Evolutionary conservation across 2,797 vertebrate genomes (phyloP).

Genomic region (Sitta carolinensis): DNA sequence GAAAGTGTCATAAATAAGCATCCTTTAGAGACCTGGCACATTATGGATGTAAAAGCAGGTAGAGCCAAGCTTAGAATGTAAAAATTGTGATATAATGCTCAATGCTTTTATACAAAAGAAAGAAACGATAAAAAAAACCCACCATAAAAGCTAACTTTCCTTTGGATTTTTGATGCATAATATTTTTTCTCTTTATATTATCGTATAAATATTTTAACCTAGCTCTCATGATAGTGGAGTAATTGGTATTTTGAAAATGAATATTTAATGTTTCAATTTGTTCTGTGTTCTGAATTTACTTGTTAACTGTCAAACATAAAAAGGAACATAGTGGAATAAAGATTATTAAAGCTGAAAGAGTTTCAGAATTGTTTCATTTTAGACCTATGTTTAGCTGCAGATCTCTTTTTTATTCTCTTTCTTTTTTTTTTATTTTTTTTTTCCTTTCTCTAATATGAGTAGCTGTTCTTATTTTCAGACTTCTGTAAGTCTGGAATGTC

Average conservation of each 20-base stretch:
- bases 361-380: background rate
- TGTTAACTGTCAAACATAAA: background rate
- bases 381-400: background rate
- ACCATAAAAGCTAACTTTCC: background rate
- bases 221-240: background rate
- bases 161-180: background rate
- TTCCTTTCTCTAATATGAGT: background rate
- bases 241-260: background rate
- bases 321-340: background rate
- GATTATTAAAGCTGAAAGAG: background rate
- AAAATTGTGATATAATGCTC: background rate
- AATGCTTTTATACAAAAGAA: background rate
- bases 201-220: background rate
- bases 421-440: rapidly evolving
- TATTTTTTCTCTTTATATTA: background rate
- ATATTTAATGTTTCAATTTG: background rate
- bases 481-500: background rate
- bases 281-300: background rate
- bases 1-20: background rate
- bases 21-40: background rate
- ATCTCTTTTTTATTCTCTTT: background rate
- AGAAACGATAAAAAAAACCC: background rate
- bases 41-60: background rate
- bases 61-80: background rate
- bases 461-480: background rate